Conservation (phyloP, 2,888 invertebrate genomes). For the Agrilus mali region DNA sequence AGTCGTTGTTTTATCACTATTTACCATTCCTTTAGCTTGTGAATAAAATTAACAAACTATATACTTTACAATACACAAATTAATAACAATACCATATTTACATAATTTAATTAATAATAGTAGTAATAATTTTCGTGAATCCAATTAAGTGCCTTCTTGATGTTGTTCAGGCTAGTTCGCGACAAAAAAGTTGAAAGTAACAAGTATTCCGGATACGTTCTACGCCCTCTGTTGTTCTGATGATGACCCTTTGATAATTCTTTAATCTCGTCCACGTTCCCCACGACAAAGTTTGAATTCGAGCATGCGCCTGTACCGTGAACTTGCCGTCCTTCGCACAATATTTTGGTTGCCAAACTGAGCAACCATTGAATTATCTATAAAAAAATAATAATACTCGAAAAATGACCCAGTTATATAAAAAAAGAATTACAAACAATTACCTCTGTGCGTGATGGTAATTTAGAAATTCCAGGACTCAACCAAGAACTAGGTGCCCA, state of each 20-base stretch:
- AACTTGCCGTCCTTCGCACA: slow-evolving; percentile 46
- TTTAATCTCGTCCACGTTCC: neutral
- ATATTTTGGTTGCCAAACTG: slow-evolving; percentile 59
- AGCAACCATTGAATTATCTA: slow-evolving; percentile 65
- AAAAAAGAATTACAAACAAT: neutral
- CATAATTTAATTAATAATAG: too few species aligned
- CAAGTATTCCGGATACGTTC: slow-evolving; percentile 58
- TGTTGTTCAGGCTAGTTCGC: slow-evolving; percentile 46
- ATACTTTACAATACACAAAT: too few species aligned
- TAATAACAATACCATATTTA: too few species aligned
- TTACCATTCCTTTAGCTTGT: too few species aligned
- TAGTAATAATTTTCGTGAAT: slow-evolving; percentile 36
- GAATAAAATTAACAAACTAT: too few species aligned
- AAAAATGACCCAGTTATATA: slow-evolving; percentile 2
- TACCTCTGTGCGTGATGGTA: slow-evolving; percentile 52
- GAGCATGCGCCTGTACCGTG: slow-evolving; percentile 15
- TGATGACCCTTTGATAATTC: slow-evolving; percentile 1
- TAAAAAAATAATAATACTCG: slow-evolving; percentile 12
- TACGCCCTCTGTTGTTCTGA: slow-evolving; percentile 31
- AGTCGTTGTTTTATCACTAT: too few species aligned
- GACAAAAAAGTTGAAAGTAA: slow-evolving; percentile 57
- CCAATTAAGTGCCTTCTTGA: slow-evolving; percentile 51
- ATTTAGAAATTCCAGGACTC: slow-evolving; percentile 31
- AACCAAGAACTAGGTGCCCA: slow-evolving; percentile 67
- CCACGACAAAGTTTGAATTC: too few species aligned